Base-by-base conservation (phyloP, 2,113 vertebrate genomes). In the Odontophorus gujanensis region DNA sequence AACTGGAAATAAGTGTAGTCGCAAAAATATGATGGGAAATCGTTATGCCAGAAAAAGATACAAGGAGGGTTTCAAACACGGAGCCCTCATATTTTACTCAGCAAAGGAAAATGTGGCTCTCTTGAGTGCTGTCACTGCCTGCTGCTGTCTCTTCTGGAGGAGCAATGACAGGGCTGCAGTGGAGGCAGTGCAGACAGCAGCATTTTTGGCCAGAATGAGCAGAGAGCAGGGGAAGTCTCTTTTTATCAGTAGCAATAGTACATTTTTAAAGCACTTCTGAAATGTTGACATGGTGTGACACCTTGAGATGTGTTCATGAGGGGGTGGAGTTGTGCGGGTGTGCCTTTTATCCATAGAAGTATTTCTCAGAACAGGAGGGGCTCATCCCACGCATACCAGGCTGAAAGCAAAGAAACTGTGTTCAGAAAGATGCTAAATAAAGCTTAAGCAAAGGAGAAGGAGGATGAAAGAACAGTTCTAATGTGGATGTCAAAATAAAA, bases 381-480 rank as follows among this genome's bases (percentile, higher is more conserved):
- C 51, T 73, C 76, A 55, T 73, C 87, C 85, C 53, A 86, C 67
- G 1, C 0, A 0, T 32, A 83, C 25, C 30, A 67, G 36, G 42
- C 85, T 96, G 87, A 91, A 87, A 92, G 87, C 71, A 89, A 78
- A 92, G 80, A 57, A 78, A 83, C 22, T 53, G 15, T 77, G 69
- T 59, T 87, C 67, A 80, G 75, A 67, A 87, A 85, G 42, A 26
- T 81, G 74, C 71, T 96, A 87, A 96, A 95, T 88, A 93, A 95
- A 90, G 92, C 26, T 50, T 90, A 89, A 95, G 76, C 74, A 78
- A 77, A 83, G 69, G 51, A 89, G 65, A 81, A 62, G 79, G 76
- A 93, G 58, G 62, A 76, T 68, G 85, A 86, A 93, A 95, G 80
- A 86, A 59, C 3, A 42, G 5, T 47, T 58, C 69, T 71, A 66